phyloP scores from a whole-genome alignment of 2,888 invertebrate genomes.

The Philereme transversata region DNA sequence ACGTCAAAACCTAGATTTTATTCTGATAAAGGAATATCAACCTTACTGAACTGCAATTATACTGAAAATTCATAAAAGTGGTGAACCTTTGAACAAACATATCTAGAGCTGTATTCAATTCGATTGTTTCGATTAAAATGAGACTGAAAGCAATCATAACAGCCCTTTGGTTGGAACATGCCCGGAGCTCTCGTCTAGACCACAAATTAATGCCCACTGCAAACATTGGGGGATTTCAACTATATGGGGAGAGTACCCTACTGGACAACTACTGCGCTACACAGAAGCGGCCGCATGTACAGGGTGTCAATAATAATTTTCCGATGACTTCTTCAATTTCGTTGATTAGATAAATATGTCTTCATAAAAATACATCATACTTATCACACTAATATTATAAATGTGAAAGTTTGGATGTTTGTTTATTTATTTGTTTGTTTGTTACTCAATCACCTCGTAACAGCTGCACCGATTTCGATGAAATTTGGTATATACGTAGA shows the following conservation, averaged over 20 bases:
- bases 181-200: slow-evolving; percentile 31
- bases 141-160: slow-evolving; percentile 19
- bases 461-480: too few relatives aligned
- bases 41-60: too few relatives aligned
- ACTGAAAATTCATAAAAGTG: too few relatives aligned
- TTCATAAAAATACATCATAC: too few relatives aligned
- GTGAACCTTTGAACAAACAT: neutral
- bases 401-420: too few relatives aligned
- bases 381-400: too few relatives aligned
- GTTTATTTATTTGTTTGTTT: too few relatives aligned
- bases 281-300: neutral
- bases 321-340: neutral
- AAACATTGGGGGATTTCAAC: slow-evolving; percentile 22
- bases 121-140: slow-evolving; percentile 11
- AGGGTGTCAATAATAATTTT: neutral
- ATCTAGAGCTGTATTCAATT: neutral
- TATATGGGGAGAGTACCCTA: slow-evolving; percentile 15
- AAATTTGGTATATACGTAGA: too few relatives aligned
- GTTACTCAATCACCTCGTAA: too few relatives aligned
- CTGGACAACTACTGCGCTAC: neutral
- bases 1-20: too few relatives aligned
- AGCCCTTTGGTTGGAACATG: slow-evolving; percentile 2
- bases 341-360: too few relatives aligned
- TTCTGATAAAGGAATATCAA: too few relatives aligned
- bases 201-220: slow-evolving; percentile 29